Evolutionary conservation across 2,113 vertebrate genomes (phyloP).

Genomic region (Trematomus loennbergii): DNA sequence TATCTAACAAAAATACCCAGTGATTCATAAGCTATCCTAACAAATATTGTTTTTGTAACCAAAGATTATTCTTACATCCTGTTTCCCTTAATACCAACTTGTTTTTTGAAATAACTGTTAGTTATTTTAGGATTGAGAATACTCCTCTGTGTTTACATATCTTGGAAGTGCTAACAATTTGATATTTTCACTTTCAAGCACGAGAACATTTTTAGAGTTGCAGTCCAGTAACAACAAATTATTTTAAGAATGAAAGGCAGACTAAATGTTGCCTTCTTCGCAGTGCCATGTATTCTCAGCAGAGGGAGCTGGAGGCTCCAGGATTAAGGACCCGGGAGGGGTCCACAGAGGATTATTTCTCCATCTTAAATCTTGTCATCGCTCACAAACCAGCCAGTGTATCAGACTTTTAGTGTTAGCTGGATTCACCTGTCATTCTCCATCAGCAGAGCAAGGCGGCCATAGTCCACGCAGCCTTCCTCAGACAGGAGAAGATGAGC

Average conservation of each 20-base stretch:
- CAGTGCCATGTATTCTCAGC: slow-evolving; percentile 62
- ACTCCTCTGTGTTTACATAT: background rate
- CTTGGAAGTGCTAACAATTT: background rate
- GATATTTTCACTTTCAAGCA: background rate
- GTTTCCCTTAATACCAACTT: too few species aligned
- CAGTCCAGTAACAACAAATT: background rate
- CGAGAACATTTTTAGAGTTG: background rate
- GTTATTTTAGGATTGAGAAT: background rate
- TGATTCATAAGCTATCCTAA: background rate
- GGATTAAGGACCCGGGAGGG: background rate
- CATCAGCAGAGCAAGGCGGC: slow-evolving; percentile 94
- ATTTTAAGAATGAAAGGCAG: background rate
- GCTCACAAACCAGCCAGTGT: background rate
- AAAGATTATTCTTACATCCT: background rate
- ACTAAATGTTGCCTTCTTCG: background rate
- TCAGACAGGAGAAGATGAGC: slow-evolving; percentile 94
- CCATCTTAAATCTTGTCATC: slow-evolving; percentile 49
- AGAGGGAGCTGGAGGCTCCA: slow-evolving; percentile 73
- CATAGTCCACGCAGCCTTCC: slow-evolving; percentile 98
- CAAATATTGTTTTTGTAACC: background rate
- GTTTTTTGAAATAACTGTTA: background rate
- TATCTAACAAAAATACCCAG: background rate
- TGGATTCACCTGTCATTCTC: slow-evolving; percentile 92
- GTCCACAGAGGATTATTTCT: slow-evolving; percentile 24
- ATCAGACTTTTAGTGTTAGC: background rate